Base-by-base conservation (phyloP, 2,113 vertebrate species). In the Carettochelys insculpta region DNA sequence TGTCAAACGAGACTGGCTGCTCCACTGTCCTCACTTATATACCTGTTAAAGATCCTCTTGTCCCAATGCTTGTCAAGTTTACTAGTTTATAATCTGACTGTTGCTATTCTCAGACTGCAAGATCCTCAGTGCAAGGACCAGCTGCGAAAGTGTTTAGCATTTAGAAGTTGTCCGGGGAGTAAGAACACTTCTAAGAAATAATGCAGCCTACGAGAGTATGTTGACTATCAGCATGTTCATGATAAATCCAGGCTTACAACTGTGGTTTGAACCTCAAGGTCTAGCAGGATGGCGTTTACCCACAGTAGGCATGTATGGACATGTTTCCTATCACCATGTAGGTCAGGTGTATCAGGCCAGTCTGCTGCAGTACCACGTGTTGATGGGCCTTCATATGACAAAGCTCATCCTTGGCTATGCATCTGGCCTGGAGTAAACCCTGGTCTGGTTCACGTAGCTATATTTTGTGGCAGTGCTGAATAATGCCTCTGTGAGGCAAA, bases 201-300 rank as follows among this genome's bases (percentile, higher is more conserved):
- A 82, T 22, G 56, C 80, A 80, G 8, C 1, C 41, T 27, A 54
- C 45, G 29, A 41, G 76, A 90, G 71, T 22, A 27, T 16, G 77
- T 4, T 1, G 0, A 29, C 47, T 4, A 10, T 27, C 16, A 56
- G 17, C 4, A 0, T 51, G 12, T 61, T 51, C 14, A 5, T n/a
- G 56, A 77, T 50, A 6, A 82, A 1, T 5, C 22, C 34, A 29
- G 47, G 25, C 24, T 87, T 51, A 47, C 19, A 43, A 25, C 56
- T 71, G 29, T 25, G n/a, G n/a, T 53, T 77, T 77, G 77, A 75
- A 87, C 0, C 29, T 91, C 73, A 53, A 73, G 43, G 34, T 20
- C 29, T 31, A 2, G n/a, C 65, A n/a, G 61, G 61, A 65, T 38
- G 34, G 65, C 68, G 5, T 17, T 3, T 25, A 19, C 13, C n/a